Evolutionary conservation across 2,888 invertebrate genomes (phyloP), one percentile per base, ranked within the genome.

Genomic region (Hyles lineata): DNA sequence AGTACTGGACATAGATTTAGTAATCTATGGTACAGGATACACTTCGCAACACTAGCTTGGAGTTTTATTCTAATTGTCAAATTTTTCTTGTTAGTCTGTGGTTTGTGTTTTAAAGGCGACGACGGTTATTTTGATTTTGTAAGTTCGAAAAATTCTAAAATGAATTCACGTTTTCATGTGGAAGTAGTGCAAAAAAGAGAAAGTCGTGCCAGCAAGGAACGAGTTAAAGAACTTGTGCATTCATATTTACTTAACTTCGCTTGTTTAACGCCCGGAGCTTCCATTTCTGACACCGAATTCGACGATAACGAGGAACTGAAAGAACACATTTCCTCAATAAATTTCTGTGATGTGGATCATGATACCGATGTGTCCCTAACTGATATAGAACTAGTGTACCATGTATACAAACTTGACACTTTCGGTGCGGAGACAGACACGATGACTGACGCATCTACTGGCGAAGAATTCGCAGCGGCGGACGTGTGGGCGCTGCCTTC

Each of bases 401-500:
- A 92, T 73, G 85, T 93, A 15, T 91, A 87, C 78, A 87, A 85
- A 59, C 78, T 94, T 71, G 89, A 92, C 74, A 78, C 80, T 19
- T 85, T 87, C 75, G 91, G 91, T 3, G 88, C 88, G 5, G 92
- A 92, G 80, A 86, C 86, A 0, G 94, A 94, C 73, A 87, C 87
- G 0, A 86, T 93, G 88, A 90, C 94, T 21, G 94, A 94, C 76
- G 90, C 87, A 2, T 92, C 92, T 2, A 92, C 93, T 61, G 95
- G 93, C 19, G 95, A 95, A 71, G 92, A 95, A 72, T 95, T 96
- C 70, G 93, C 96, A 72, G 92, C 96, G 2, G 95, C 96, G 8
- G 96, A 97, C n/a, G 97, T 98, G 81, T 97, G 98, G 96, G 93
- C 98, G 72, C 93, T 99, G 74, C 99, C 99, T 0, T 95, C 97